Evolutionary conservation across 30 jellyfish, hydroid and myxozoan genomes (phyloP), one percentile per base, ranked within the genome.

Genomic region (Clytia hemisphaerica): DNA sequence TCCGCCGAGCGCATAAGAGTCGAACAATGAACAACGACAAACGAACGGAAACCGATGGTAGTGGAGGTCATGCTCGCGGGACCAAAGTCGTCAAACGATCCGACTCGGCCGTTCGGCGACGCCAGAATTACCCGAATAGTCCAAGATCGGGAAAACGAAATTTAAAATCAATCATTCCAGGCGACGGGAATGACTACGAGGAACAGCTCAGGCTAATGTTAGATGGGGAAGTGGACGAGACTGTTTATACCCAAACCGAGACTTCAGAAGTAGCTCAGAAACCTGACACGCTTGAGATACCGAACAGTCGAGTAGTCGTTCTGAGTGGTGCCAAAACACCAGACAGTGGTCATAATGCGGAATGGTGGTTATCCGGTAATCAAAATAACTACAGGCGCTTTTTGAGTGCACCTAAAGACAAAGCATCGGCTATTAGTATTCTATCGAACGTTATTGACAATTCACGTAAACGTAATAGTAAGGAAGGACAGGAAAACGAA

Each of bases 111-210:
- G 44, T 25, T 4, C 70, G 70, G 19, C 81, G 81, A 7, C 76
- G 76, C 12, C 54, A 37, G n/a, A 32, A 33, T 21, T 25, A 31
- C 25, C 35, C 40, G 37, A n/a, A n/a, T n/a, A 37, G 78, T 37
- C 70, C 58, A 10, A 35, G 70, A 18, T 37, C 70, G 44, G 25
- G 44, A 21, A 69, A 69, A 50, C 47, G 81, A 1, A 71, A 69
- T 24, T 35, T 69, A 0, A 45, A 69, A 35, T 69, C 81, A 16
- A 69, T 69, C 7, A 25, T 69, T 7, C 81, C 81, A 18, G 81
- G 81, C 27, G 81, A 69, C 76, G 81, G 81, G 29, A 69, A 69
- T 69, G 36, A 69, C 33, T 69, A 69, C 32, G 81, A 69, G 27
- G 81, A 69, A 24, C 33, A 69, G 27, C 46, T 69, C 29, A 70